Evolutionary conservation across 2,797 vertebrate species (phyloP).

Genomic region (Notoglanidium macrostoma): DNA sequence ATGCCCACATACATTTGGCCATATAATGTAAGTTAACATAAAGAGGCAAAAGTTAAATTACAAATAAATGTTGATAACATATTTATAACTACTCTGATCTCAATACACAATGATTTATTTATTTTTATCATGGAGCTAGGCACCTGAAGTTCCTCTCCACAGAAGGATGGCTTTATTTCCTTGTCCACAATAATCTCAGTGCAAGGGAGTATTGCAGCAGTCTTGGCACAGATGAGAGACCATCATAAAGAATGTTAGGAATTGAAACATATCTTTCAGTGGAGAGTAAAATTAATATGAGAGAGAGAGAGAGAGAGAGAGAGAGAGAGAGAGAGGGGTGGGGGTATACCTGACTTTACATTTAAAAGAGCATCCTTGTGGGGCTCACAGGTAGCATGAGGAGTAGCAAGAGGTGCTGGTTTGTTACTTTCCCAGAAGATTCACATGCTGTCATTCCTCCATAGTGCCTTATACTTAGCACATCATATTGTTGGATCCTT

Average conservation of each 20-base stretch:
- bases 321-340: background rate
- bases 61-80: background rate
- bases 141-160: background rate
- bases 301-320: no score
- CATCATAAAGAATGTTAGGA: background rate
- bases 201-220: background rate
- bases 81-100: background rate
- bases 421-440: background rate
- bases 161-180: background rate
- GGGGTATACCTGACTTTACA: background rate
- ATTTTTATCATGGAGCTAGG: background rate
- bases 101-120: no score
- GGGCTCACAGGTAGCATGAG: background rate
- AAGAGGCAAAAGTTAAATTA: background rate
- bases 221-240: background rate
- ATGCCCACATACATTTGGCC: no score
- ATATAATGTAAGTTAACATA: no score
- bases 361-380: background rate
- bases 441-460: background rate
- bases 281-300: background rate
- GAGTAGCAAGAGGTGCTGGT: background rate
- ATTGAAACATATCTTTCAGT: background rate
- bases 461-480: background rate
- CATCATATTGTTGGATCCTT: background rate
- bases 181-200: background rate